Percentiles rank a stretch among this genome's conserved stretches.
Conservation (phyloP, 2,113 vertebrate species). For the Hyperopisus bebe region DNA sequence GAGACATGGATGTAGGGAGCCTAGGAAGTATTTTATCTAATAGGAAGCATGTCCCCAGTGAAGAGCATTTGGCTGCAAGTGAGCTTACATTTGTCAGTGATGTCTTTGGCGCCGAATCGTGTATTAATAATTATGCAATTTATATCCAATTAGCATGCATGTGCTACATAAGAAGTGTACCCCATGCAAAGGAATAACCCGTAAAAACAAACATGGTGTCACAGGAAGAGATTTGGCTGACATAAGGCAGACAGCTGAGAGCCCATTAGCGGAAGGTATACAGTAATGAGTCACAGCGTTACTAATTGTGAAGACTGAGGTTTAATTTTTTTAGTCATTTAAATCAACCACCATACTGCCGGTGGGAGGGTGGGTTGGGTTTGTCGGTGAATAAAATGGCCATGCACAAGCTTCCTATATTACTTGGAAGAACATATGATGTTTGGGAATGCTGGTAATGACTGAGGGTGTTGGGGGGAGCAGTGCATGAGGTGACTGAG, state of each 20-base stretch:
- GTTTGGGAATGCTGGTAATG: background rate
- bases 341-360: background rate
- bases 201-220: background rate
- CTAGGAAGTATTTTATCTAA: background rate
- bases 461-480: background rate
- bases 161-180: background rate
- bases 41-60: background rate
- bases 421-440: background rate
- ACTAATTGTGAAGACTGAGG: background rate
- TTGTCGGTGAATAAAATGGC: background rate
- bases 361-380: background rate
- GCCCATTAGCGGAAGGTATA: background rate
- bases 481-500: slow-evolving; percentile 27
- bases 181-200: background rate
- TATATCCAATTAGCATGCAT: background rate
- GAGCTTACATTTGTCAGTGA: background rate
- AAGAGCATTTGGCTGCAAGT: background rate
- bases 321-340: background rate
- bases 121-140: background rate
- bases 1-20: background rate
- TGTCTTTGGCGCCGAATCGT: background rate
- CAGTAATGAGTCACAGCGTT: background rate
- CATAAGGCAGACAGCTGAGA: background rate
- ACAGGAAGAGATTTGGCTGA: background rate
- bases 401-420: background rate